Conservation (phyloP, 2,797 vertebrate species). For the Tenualosa ilisha region DNA sequence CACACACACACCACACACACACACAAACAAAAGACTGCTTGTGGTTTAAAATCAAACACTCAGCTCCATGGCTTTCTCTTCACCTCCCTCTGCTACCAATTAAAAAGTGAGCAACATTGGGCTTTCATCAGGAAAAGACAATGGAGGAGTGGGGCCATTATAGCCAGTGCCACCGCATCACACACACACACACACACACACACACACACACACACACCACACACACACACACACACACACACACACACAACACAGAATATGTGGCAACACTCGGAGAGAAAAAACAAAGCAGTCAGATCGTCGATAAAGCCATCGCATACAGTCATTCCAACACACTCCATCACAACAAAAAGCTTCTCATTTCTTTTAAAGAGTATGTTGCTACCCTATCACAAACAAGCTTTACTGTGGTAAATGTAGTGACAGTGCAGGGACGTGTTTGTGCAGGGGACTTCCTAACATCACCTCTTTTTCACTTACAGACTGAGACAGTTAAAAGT, state of each 20-base stretch:
- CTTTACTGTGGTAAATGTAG: conserved; percentile 9
- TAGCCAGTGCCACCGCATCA: neutral
- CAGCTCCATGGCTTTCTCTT: conserved; percentile 36
- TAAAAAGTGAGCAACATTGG: conserved; percentile 47
- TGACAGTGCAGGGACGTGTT: neutral
- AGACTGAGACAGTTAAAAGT: neutral
- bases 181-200: neutral
- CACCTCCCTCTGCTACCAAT: conserved; percentile 56
- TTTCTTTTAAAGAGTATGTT: neutral
- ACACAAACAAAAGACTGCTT: neutral
- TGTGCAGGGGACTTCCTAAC: neutral
- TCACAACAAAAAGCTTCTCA: neutral
- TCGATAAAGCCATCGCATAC: neutral
- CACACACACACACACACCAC: neutral
- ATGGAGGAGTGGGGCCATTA: conserved; percentile 32
- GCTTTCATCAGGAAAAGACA: conserved; percentile 45
- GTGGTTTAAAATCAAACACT: conserved; percentile 27
- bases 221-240: conserved; percentile 20
- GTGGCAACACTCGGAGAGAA: neutral
- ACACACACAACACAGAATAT: conserved; percentile 17
- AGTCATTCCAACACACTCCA: neutral
- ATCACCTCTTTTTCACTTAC: neutral
- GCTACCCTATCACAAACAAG: conserved; percentile 3
- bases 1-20: neutral
- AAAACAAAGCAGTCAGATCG: neutral